These are phyloP conservation scores for Arothron firmamentum DNA, from an alignment of 2,113 vertebrate genomes.

Conservation along the genomic window DNA sequence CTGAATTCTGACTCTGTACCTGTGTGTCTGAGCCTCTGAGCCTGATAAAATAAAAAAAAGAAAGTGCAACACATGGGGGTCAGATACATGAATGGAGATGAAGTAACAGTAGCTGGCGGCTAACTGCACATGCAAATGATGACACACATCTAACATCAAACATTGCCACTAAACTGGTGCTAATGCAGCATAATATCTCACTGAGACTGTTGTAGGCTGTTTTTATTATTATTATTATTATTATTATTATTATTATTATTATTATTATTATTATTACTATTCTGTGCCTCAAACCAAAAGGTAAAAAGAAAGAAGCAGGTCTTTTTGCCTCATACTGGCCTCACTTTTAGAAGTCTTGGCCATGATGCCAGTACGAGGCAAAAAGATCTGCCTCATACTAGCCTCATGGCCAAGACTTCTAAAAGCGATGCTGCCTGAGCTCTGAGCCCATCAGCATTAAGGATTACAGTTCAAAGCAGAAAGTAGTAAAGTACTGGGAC, in stretches of 20 bases:
- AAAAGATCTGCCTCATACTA: neutral
- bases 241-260: constrained; percentile 12
- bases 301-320: neutral
- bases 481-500: constrained; percentile 29
- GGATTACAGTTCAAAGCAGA: constrained; percentile 31
- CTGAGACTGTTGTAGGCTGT: neutral
- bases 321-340: neutral
- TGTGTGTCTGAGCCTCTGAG: too few relatives aligned
- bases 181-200: neutral
- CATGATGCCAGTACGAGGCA: too few relatives aligned
- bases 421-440: constrained; percentile 2
- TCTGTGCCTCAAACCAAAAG: constrained; percentile 1
- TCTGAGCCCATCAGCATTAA: constrained; percentile 5
- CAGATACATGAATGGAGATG: constrained; percentile 31
- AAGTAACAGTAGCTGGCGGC: neutral
- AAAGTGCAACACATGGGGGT: constrained; percentile 27
- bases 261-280: constrained; percentile 2
- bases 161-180: constrained; percentile 22
- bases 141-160: constrained; percentile 40
- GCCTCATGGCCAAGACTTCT: neutral
- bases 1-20: too few relatives aligned
- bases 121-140: constrained; percentile 20
- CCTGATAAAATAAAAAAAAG: neutral
- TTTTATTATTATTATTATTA: constrained; percentile 1
- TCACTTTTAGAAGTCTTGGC: constrained; percentile 1